These are phyloP conservation scores for Hemicentrotus pulcherrimus DNA, from an alignment of 35 echinoderm and acorn worm species.

Conservation along the genomic window DNA sequence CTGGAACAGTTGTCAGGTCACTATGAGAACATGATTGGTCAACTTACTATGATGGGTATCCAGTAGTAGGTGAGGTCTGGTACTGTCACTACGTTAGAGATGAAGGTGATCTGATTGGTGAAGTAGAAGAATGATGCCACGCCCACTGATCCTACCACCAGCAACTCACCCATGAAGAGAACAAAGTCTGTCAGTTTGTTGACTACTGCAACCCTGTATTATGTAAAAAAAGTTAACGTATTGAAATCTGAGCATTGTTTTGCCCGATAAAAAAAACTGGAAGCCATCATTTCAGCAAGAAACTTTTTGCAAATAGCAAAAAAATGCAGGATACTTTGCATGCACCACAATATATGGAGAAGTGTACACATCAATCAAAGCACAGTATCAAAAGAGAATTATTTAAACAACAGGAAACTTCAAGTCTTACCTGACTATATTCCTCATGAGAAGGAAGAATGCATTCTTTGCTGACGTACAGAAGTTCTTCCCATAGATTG, in stretches of 20 bases:
- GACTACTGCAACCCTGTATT: conserved; percentile 82
- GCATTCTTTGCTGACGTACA: conserved; percentile 94
- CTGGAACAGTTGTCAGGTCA: no score
- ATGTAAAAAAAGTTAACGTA: no score
- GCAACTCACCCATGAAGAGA: conserved; percentile 78
- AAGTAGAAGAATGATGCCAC: conserved; percentile 87
- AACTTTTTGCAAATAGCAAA: no score
- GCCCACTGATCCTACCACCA: conserved; percentile 61
- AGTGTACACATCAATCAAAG: no score
- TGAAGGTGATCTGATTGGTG: conserved; percentile 67
- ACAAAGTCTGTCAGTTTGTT: conserved; percentile 92
- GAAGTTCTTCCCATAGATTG: conserved; percentile 96
- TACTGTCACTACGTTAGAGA: conserved; percentile 61
- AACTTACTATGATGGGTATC: conserved; percentile 95
- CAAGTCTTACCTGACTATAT: conserved; percentile 82
- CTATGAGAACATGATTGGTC: no score
- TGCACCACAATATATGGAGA: no score
- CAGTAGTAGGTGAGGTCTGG: conserved; percentile 89
- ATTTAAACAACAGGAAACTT: no score
- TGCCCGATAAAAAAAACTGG: no score
- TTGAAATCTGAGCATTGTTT: not conserved
- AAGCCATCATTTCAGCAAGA: no score
- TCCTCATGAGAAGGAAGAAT: conserved; percentile 92
- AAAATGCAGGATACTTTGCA: no score
- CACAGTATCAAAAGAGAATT: no score